Percentiles rank a stretch among this genome's conserved stretches.
phyloP scores from a whole-genome alignment of 2,888 invertebrate species.

The Rugalucina vietnamica region DNA sequence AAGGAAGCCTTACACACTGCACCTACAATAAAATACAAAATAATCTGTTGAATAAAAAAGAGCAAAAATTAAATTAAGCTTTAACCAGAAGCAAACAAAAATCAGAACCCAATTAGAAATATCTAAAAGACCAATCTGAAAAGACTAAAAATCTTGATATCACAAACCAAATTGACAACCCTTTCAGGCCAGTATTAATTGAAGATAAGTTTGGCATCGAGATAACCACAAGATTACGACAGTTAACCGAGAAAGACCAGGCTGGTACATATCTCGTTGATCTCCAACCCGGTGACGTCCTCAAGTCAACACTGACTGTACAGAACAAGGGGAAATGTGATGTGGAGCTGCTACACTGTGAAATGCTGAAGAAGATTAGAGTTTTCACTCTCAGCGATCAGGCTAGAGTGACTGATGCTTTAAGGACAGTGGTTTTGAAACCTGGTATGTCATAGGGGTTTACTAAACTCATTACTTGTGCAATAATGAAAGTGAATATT shows the following conservation, averaged over 20 bases:
- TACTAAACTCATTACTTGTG: too few species aligned
- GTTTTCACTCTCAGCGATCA: constrained; percentile 69
- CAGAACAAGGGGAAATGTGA: constrained; percentile 49
- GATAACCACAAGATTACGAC: constrained; percentile 37
- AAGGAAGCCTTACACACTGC: too few species aligned
- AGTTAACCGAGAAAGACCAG: constrained; percentile 13
- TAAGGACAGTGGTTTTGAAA: constrained; percentile 38
- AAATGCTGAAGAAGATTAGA: constrained; percentile 69
- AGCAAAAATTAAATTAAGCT: too few species aligned
- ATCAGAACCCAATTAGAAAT: too few species aligned
- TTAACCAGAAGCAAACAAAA: too few species aligned
- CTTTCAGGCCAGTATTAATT: constrained; percentile 57
- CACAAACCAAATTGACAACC: too few species aligned
- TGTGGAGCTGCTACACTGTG: constrained; percentile 67
- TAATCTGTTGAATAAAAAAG: too few species aligned
- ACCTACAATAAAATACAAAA: too few species aligned
- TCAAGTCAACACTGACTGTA: constrained; percentile 53
- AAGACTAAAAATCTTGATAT: too few species aligned
- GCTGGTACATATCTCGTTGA: constrained; percentile 56
- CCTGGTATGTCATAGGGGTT: constrained; percentile 65
- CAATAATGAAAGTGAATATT: too few species aligned
- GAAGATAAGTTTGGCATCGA: constrained; percentile 58
- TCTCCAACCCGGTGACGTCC: constrained; percentile 44
- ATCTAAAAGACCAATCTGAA: too few species aligned
- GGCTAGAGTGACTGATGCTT: constrained; percentile 64